Evolutionary conservation across 1,140 invertebrate genomes (phyloP), one percentile per base, ranked within the genome.

Genomic region (Penaeus vannamei): DNA sequence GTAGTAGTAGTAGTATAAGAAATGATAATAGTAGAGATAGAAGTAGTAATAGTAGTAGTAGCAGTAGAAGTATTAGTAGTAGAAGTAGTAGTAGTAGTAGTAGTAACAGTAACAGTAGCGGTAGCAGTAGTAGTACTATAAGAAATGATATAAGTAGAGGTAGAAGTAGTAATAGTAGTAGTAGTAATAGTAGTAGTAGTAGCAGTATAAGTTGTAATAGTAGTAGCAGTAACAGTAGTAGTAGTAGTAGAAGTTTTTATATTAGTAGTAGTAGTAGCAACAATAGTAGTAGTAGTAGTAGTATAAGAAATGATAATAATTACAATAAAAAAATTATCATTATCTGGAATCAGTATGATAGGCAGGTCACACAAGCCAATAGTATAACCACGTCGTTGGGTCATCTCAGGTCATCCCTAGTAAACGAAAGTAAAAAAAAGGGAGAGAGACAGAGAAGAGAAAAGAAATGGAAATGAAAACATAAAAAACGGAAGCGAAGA

Each of bases 1-100:
- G 81, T 62, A 83, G 80, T 61, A 83, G 53, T 83, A 8, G 42
- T 83, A 83, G 80, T 83, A 83, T 19, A 53, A 82, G 36, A 23
- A 82, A n/a, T n/a, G 46, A n/a, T n/a, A n/a, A n/a, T n/a, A n/a
- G n/a, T n/a, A n/a, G n/a, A n/a, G n/a, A n/a, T n/a, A n/a, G n/a
- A 19, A 82, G 53, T 60, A 83, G 46, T 2, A 83, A 59, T 83
- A 83, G 42, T 61, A 60, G 53, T 83, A 83, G 46, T 59, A 83
- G 80, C 59, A 83, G 80, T 60, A 83, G 80, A 59, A 83, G 46
- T 83, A 36, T 2, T 79, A 4, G 76, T 79, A 36, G 76, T 79
- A 36, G 76, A 4, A 79, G 22, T 3, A 79, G 76, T 81, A 79
- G 76, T 79, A 12, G 10, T 2, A 12, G 76, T 79, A 79, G 76